A percentile compares a stretch with the other conserved stretches of the same genome.
These are phyloP conservation scores for Malurus elegans DNA, from an alignment of 2,113 vertebrate species.

Conservation along the genomic window DNA sequence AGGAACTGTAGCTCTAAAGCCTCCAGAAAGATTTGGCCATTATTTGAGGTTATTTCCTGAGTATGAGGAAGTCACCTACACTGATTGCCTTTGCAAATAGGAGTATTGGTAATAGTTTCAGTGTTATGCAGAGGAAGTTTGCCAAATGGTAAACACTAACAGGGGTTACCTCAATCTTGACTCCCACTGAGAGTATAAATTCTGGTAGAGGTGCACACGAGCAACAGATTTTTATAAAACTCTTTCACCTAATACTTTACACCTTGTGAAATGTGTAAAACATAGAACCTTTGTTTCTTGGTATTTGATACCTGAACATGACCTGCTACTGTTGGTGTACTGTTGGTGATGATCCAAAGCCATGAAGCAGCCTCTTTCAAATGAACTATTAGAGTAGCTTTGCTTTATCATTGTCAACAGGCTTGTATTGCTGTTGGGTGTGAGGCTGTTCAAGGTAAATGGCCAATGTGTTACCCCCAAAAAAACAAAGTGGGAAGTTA, in stretches of 20 bases:
- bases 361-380: background rate
- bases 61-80: background rate
- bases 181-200: background rate
- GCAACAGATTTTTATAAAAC: background rate
- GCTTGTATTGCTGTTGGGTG: background rate
- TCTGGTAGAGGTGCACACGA: background rate
- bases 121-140: background rate
- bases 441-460: background rate
- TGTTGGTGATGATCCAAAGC: background rate
- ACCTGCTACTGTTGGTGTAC: background rate
- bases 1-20: background rate
- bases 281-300: background rate
- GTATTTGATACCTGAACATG: background rate
- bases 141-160: background rate
- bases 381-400: background rate
- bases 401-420: background rate
- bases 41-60: background rate
- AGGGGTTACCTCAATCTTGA: background rate
- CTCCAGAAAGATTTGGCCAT: background rate
- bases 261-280: background rate
- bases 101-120: background rate
- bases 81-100: background rate
- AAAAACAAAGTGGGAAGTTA: background rate
- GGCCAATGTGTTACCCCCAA: background rate
- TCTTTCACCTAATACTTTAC: background rate